Base-by-base conservation (phyloP, 35 echinoderm and acorn worm genomes). In the Apostichopus japonicus region DNA sequence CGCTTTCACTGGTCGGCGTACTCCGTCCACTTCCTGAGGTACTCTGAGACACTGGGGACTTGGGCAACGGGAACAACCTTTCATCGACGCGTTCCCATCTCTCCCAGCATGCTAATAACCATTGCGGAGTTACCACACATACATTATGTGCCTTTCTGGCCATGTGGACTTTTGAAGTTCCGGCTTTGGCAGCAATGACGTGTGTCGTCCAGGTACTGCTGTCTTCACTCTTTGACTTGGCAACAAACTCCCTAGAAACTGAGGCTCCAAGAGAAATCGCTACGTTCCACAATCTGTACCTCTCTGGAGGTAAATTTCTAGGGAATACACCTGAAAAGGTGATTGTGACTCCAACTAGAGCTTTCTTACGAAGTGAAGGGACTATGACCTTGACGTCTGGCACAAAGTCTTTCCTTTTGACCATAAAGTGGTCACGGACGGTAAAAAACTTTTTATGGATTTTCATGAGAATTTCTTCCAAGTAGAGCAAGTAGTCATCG, bases 81-180 rank as follows among this genome's bases (percentile, higher is more conserved):
- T 99, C 97, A 90, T 99, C 97, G 6, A 94, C 94, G 3, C 63
- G 73, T 70, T 99, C 95, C 97, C 95, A 99, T 25, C 97, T 92
- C 56, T 99, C 97, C 92, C 95, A 95, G 90, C 97, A 99, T 75
- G 95, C 94, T 84, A 94, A 93, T 17, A 99, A 88, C 97, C 97
- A 99, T 16, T 96, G 95, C 17, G 94, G 93, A 27, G 94, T 88
- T 4, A 99, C 93, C 16, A 99, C 93, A 53, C 93, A 75, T 44
- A 96, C 94, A 4, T 90, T 94, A 53, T 91, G 94, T 55, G 87
- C 78, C 11, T 87, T 91, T 23, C 84, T 94, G 8, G 97, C 97
- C 6, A 65, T 23, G 27, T 94, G 91, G 7, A 96, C 95, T 86
- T 99, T 99, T 61, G 93, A 94, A 7, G 97, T 99, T 24, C 97